Percentiles rank a stretch among this genome's conserved stretches.
phyloP scores from a whole-genome alignment of 2,888 invertebrate species.

The Dichetophora obliterata region DNA sequence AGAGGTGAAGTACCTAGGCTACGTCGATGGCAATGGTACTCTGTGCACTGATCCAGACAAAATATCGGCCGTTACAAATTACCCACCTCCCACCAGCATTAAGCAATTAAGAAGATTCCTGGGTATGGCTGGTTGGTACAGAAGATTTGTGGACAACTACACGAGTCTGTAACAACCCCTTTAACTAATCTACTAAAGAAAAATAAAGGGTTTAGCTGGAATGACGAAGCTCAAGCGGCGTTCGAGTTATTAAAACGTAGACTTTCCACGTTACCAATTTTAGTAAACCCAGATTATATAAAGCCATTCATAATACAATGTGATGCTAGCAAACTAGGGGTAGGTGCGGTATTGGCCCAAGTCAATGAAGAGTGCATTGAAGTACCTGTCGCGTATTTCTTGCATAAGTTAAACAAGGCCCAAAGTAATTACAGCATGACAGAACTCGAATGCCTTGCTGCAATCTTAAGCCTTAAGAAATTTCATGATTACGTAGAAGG shows the following conservation, averaged over 20 bases:
- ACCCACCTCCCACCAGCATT: not conserved
- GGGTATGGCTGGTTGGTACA: not conserved
- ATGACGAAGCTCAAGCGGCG: no score
- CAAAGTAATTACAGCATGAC: no score
- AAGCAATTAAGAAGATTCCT: not conserved
- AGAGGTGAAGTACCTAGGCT: not conserved
- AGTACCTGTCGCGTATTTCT: no score
- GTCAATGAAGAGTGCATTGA: no score
- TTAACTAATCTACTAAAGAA: constrained; percentile 34
- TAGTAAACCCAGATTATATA: constrained; percentile 37
- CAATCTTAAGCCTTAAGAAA: no score
- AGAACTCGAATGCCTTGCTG: no score
- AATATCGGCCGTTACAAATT: not conserved
- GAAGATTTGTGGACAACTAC: constrained; percentile 15
- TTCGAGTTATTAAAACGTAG: no score
- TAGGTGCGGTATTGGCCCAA: no score
- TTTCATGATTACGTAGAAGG: no score
- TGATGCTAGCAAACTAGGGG: constrained; percentile 34
- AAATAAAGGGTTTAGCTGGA: no score
- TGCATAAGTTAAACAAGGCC: no score
- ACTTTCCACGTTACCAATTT: constrained; percentile 31
- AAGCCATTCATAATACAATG: constrained; percentile 42
- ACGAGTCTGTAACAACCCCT: constrained; percentile 20
- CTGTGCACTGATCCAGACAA: not conserved
- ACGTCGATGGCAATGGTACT: not conserved